A percentile compares a stretch with the other conserved stretches of the same genome.
These are phyloP conservation scores for Torymus auratus DNA, from an alignment of 2,888 invertebrate genomes.

Conservation along the genomic window DNA sequence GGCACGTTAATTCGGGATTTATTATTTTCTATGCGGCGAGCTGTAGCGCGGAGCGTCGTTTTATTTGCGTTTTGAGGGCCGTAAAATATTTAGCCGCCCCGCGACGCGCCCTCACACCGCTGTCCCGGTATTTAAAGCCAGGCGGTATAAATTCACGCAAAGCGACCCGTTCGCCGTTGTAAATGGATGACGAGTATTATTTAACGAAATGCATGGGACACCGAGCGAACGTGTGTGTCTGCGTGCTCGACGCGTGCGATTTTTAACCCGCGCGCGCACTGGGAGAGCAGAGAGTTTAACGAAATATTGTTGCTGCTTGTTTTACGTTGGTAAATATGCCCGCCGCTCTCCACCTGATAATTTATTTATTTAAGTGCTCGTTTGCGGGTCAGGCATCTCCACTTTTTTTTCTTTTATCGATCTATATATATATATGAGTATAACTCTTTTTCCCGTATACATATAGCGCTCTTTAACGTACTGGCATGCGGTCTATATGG, in stretches of 20 bases:
- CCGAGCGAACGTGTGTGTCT: no score
- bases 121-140: neutral
- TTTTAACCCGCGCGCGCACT: slow-evolving; percentile 6
- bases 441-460: no score
- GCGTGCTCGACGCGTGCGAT: slow-evolving; percentile 6
- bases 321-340: slow-evolving; percentile 5
- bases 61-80: slow-evolving; percentile 45
- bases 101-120: neutral
- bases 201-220: slow-evolving; percentile 45
- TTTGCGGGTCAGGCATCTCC: neutral
- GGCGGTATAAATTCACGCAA: slow-evolving; percentile 50
- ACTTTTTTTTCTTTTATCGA: neutral
- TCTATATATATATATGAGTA: slow-evolving; percentile 1
- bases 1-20: slow-evolving; percentile 46
- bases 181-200: slow-evolving; percentile 56
- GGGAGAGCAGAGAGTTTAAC: no score
- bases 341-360: neutral
- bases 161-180: slow-evolving; percentile 38
- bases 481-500: no score
- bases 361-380: slow-evolving; percentile 14
- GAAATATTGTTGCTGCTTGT: slow-evolving; percentile 17
- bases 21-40: slow-evolving; percentile 42
- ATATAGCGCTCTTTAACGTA: no score
- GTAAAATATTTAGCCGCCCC: slow-evolving; percentile 50
- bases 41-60: slow-evolving; percentile 22